Conservation (phyloP, 2,797 vertebrate species). For the Ctenochaetus hawaiiensis region DNA sequence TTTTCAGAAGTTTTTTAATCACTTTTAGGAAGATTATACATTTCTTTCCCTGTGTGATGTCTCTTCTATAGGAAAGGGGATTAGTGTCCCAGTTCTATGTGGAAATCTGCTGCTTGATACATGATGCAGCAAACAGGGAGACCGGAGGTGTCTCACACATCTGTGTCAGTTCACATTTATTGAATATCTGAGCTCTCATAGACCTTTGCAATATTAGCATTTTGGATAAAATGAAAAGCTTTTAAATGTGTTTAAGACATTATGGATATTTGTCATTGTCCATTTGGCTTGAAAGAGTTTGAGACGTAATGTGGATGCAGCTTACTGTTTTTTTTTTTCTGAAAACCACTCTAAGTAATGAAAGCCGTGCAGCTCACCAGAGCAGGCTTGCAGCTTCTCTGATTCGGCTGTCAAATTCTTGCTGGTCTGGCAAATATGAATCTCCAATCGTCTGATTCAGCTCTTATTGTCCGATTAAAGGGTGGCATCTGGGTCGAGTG, state of each 20-base stretch:
- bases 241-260: conserved; percentile 46
- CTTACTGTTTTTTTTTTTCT: conserved; percentile 56
- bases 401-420: conserved; percentile 82
- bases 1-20: conserved; percentile 54
- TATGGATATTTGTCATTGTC: conserved; percentile 67
- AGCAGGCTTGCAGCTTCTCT: conserved; percentile 68
- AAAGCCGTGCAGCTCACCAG: conserved; percentile 79
- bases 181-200: conserved; percentile 46
- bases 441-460: conserved; percentile 81
- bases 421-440: conserved; percentile 85
- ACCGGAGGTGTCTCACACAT: conserved; percentile 33
- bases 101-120: conserved; percentile 51
- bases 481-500: conserved; percentile 60
- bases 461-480: conserved; percentile 77
- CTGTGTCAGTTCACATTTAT: conserved; percentile 39
- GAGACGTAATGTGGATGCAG: conserved; percentile 61
- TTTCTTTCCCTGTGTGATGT: conserved; percentile 15
- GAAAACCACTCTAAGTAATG: conserved; percentile 87
- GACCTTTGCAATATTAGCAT: conserved; percentile 46
- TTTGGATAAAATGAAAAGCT: conserved; percentile 41
- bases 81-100: conserved; percentile 54
- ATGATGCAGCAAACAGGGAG: conserved; percentile 33
- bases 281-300: conserved; percentile 61
- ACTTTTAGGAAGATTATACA: conserved; percentile 48
- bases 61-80: conserved; percentile 44